Evolutionary conservation across 2,113 vertebrate species (phyloP).

Genomic region (Hucho hucho): DNA sequence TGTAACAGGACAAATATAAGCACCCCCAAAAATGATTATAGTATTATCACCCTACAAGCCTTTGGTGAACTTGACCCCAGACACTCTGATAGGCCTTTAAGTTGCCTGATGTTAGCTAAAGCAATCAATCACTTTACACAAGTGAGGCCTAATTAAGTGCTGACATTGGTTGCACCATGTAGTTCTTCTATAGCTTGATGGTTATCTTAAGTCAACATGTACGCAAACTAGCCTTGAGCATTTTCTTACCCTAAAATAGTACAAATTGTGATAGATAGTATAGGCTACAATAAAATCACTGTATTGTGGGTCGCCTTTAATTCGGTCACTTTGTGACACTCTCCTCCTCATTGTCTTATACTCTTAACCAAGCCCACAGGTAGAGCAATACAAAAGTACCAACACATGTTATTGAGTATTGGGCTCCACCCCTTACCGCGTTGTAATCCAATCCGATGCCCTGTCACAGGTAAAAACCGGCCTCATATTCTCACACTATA

Average conservation of each 20-base stretch:
- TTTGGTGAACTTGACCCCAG: too few relatives aligned
- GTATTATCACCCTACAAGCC: too few relatives aligned
- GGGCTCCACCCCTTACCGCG: constrained; percentile 51
- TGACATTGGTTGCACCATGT: too few relatives aligned
- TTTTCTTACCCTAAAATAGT: too few relatives aligned
- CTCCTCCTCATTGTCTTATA: not conserved
- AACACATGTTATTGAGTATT: constrained; percentile 47
- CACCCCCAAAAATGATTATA: too few relatives aligned
- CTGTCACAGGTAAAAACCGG: constrained; percentile 82
- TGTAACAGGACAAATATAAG: too few relatives aligned
- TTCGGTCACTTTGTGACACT: not conserved
- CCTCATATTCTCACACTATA: constrained; percentile 73
- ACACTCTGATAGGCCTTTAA: not conserved
- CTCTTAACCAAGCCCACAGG: constrained; percentile 35
- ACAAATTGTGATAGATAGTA: not conserved
- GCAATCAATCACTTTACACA: too few relatives aligned
- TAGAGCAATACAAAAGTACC: constrained; percentile 58
- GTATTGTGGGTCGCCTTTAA: not conserved
- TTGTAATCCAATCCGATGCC: constrained; percentile 79
- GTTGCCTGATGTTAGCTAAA: constrained; percentile 7
- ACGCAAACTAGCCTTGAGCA: too few relatives aligned
- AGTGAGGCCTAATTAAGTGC: too few relatives aligned
- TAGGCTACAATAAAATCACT: not conserved
- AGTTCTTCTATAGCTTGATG: too few relatives aligned
- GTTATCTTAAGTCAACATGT: too few relatives aligned